A percentile compares a stretch with the other conserved stretches of the same genome.
Evolutionary conservation across 92 coral and sea anemone genomes (phyloP).

Genomic region (Diadumene lineata): DNA sequence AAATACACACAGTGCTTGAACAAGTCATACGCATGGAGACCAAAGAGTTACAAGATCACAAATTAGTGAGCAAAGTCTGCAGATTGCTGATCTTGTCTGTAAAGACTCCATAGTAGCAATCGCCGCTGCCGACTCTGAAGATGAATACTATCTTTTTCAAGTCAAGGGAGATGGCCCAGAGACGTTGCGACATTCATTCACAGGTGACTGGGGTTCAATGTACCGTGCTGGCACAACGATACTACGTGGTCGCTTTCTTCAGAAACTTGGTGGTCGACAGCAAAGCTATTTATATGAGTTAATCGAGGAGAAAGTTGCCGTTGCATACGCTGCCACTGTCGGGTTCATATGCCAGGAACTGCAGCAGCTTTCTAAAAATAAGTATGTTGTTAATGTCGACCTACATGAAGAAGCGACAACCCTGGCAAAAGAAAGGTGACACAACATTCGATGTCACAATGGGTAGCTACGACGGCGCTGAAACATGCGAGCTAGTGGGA

Average conservation of each 20-base stretch:
- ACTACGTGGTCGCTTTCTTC: conserved; percentile 9
- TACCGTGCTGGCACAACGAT: conserved; percentile 18
- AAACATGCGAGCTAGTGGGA: too few relatives aligned
- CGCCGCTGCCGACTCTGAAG: conserved; percentile 15
- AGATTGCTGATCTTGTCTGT: conserved; percentile 12
- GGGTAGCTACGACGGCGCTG: too few relatives aligned
- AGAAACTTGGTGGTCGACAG: background rate
- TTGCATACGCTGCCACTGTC: conserved; percentile 14
- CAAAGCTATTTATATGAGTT: background rate
- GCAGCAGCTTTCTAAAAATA: background rate
- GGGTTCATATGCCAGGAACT: conserved; percentile 23
- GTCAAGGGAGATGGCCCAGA: conserved; percentile 4
- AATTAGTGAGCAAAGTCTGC: background rate
- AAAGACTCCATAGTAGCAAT: conserved; percentile 11
- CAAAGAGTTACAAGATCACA: conserved; percentile 24
- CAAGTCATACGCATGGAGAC: conserved; percentile 14
- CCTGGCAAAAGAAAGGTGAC: too few relatives aligned
- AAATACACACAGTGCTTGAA: conserved; percentile 4
- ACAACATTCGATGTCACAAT: too few relatives aligned
- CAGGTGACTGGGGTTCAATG: conserved; percentile 21
- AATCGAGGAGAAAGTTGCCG: background rate
- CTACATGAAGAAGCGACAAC: conserved; percentile 34
- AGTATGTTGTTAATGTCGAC: background rate
- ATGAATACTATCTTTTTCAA: conserved; percentile 19
- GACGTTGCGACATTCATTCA: background rate